Evolutionary conservation across 2,797 vertebrate species (phyloP).

Genomic region (Microhierax caerulescens): DNA sequence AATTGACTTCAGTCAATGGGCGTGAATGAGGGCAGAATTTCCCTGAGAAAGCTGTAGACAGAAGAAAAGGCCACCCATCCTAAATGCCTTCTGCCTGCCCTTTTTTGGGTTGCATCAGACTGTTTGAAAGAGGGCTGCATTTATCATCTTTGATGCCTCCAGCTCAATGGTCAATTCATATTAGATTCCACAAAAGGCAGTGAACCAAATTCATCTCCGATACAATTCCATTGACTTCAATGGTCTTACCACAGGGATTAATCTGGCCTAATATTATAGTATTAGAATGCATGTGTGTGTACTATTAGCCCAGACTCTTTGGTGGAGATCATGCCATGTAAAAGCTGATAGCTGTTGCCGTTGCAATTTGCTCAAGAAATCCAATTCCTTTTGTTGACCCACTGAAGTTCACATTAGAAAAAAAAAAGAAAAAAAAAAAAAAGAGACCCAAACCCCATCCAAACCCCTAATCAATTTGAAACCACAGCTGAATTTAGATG

Average conservation of each 20-base stretch:
- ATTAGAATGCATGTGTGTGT: constrained; percentile 9
- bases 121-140: constrained; percentile 51
- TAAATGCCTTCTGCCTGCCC: constrained; percentile 65
- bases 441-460: not conserved
- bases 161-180: constrained; percentile 34
- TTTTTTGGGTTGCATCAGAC: constrained; percentile 61
- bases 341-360: constrained; percentile 63
- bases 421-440: not conserved
- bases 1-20: constrained; percentile 66
- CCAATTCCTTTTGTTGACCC: constrained; percentile 68
- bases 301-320: constrained; percentile 39
- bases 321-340: constrained; percentile 35
- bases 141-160: constrained; percentile 48
- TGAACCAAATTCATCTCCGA: constrained; percentile 62
- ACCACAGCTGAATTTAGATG: constrained; percentile 76
- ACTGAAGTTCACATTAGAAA: constrained; percentile 60
- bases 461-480: constrained; percentile 57
- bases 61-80: constrained; percentile 43
- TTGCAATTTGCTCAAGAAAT: constrained; percentile 70
- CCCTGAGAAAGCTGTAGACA: constrained; percentile 60
- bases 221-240: constrained; percentile 62
- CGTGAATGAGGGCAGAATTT: constrained; percentile 66
- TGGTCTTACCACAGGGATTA: constrained; percentile 54
- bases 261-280: constrained; percentile 53
- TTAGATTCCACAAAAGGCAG: constrained; percentile 53